These are phyloP conservation scores for Lampris incognitus DNA, from an alignment of 2,113 vertebrate genomes.

Conservation along the genomic window DNA sequence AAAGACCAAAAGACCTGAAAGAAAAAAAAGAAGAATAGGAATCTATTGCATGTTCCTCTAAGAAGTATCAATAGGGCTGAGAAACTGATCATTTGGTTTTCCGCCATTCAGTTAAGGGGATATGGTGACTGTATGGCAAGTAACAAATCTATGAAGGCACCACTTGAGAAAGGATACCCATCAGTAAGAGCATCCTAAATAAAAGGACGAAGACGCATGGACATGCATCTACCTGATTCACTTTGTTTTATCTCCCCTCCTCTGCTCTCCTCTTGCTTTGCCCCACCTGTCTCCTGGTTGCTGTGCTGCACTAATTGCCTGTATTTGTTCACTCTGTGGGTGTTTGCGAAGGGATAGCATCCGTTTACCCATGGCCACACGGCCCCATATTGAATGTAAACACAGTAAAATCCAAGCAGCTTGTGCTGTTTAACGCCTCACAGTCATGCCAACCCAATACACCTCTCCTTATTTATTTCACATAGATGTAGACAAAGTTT, in stretches of 20 bases:
- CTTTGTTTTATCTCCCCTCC: constrained; percentile 4
- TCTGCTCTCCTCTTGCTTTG: constrained; percentile 8
- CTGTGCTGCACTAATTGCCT: constrained; percentile 61
- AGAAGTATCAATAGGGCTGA: constrained; percentile 37
- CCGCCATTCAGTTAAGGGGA: constrained; percentile 6
- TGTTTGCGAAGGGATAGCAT: constrained; percentile 75
- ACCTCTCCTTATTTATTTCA: constrained; percentile 57
- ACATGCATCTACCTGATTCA: not conserved
- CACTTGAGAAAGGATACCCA: not conserved
- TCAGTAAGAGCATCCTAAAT: not conserved
- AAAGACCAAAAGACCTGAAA: not conserved
- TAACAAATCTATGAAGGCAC: not conserved
- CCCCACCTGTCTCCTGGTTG: constrained; percentile 60
- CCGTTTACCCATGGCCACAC: constrained; percentile 62
- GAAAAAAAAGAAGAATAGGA: constrained; percentile 28
- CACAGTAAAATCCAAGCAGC: constrained; percentile 69
- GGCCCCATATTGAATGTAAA: constrained; percentile 74
- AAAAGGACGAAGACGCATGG: not conserved
- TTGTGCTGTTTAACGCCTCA: constrained; percentile 45
- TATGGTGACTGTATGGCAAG: constrained; percentile 6
- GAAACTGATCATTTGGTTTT: constrained; percentile 14
- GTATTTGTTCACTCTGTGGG: constrained; percentile 70
- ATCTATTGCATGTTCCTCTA: constrained; percentile 37
- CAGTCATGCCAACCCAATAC: constrained; percentile 31
- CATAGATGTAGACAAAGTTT: constrained; percentile 26